phyloP scores from a whole-genome alignment of 2,113 vertebrate species.

The Eurystomus gularis region DNA sequence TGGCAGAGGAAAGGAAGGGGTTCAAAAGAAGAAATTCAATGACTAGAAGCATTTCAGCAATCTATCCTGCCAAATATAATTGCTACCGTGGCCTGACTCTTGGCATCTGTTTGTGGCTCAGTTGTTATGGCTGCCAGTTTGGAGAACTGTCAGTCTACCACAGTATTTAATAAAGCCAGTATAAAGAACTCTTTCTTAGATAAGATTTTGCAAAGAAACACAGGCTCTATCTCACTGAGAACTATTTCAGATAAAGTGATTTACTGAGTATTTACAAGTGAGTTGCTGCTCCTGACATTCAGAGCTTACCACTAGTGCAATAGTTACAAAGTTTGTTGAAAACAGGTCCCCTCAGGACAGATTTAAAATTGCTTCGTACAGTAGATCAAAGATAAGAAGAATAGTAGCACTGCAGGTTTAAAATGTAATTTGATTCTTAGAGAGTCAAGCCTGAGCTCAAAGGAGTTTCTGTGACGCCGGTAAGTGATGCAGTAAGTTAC shows the following conservation, averaged over 20 bases:
- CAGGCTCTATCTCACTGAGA: not conserved
- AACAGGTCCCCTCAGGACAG: not conserved
- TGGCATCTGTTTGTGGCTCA: not conserved
- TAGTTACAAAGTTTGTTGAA: not conserved
- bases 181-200: not conserved
- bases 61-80: not conserved
- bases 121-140: not conserved
- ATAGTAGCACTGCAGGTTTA: not conserved
- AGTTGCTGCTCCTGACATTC: not conserved
- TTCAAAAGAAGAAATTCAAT: slow-evolving; percentile 19
- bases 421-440: slow-evolving; percentile 13
- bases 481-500: not conserved
- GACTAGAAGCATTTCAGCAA: not conserved
- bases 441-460: not conserved
- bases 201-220: not conserved
- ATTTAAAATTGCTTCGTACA: not conserved
- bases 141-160: not conserved
- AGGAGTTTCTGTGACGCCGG: not conserved
- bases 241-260: not conserved
- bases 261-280: not conserved
- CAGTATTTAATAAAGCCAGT: not conserved
- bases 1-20: not conserved
- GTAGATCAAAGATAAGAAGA: slow-evolving; percentile 43
- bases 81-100: not conserved
- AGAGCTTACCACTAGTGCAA: not conserved